Base-by-base conservation (phyloP, 64 coral and sea anemone genomes). In the Montipora foliosa region DNA sequence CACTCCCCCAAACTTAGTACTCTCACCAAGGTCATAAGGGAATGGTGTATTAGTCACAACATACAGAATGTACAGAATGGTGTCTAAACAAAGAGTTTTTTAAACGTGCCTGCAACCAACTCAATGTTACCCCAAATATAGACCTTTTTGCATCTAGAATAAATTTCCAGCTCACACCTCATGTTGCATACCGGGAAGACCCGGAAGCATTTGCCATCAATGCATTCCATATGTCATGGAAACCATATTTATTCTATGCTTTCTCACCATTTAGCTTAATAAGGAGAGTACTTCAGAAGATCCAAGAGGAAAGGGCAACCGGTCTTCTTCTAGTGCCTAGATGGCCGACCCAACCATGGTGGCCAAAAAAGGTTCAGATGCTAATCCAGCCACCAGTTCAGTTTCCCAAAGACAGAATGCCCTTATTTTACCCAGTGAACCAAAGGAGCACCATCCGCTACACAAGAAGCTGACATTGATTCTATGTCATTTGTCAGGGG, bases 1-100 rank as follows among this genome's bases (percentile, higher is more conserved):
- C 79, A 83, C 29, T 94, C 93, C 51, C 78, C 67, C 29, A 20
- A 73, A 90, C 79, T 84, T 67, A 90, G 89, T 94, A 71, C 24
- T 9, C 72, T 94, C 5, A 61, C 70, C 16, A 71, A 76, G 16
- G 79, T 81, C 4, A 84, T 83, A 61, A 90, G 87, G 93, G 80
- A 89, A 13, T 89, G 87, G 87, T 68, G 49, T 72, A 94, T 85
- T 66, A 29, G 76, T 13, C 66, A 78, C 17, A 10, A 53, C 11
- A 89, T 94, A 24, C 22, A 24, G 22, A 24, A 24, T 24, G 76
- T 52, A 79, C 61, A 59, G 93, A 94, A 81, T 89, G 79, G 87
- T 49, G 62, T 45, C 77, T 94, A 79, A 89, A 94, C 58, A 69
- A 79, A 89, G 29, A 64, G 6, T 82, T 83, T 47, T 78, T 6